A percentile compares a stretch with the other conserved stretches of the same genome.
Evolutionary conservation across 2,113 vertebrate species (phyloP).

Genomic region (Zosterops hypoxanthus): DNA sequence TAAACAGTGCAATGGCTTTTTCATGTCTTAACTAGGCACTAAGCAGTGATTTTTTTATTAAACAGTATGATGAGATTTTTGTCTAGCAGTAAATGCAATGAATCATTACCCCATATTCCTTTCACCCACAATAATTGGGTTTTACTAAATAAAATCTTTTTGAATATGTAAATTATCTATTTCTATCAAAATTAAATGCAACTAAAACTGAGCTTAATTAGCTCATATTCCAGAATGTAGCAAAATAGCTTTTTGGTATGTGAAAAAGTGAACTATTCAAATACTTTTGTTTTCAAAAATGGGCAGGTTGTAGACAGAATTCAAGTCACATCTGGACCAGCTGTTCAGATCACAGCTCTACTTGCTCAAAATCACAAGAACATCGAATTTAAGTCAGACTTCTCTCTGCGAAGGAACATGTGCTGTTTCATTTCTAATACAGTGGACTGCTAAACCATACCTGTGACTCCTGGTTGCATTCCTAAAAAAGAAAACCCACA

Average conservation of each 20-base stretch:
- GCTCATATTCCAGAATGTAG: not conserved
- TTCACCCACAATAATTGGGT: constrained; percentile 4
- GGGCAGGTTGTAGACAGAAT: not conserved
- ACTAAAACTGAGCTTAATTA: constrained; percentile 31
- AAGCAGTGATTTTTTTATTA: constrained; percentile 29
- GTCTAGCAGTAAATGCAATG: not conserved
- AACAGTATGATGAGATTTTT: not conserved
- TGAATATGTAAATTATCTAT: constrained; percentile 6
- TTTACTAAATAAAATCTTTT: constrained; percentile 40
- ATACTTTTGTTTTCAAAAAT: not conserved
- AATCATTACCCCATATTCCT: not conserved
- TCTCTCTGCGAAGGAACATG: not conserved
- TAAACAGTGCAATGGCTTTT: not conserved
- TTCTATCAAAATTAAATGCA: constrained; percentile 21
- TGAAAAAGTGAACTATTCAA: not conserved
- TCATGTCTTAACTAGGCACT: not conserved
- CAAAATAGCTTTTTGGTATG: not conserved
- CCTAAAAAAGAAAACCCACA: not conserved
- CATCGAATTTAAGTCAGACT: not conserved
- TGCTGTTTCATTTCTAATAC: not conserved
- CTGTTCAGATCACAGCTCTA: not conserved
- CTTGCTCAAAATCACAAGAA: not conserved
- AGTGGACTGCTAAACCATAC: not conserved
- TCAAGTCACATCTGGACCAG: not conserved
- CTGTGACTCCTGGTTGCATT: not conserved